phyloP scores from a whole-genome alignment of 2,888 invertebrate genomes.

The Orthonychiurus folsomi region DNA sequence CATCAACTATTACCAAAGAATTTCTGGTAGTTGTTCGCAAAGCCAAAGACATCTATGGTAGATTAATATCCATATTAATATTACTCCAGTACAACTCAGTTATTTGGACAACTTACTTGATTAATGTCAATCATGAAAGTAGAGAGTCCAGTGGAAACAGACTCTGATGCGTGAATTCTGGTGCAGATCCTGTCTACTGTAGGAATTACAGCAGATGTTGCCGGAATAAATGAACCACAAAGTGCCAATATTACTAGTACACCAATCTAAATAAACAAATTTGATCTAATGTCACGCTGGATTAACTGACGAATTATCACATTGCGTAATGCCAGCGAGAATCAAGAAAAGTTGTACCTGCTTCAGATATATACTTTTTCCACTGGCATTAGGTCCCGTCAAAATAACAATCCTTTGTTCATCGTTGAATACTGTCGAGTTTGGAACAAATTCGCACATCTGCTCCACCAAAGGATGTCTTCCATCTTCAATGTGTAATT shows the following conservation, averaged over 20 bases:
- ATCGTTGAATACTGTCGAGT: conserved; percentile 56
- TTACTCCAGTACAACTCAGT: background rate
- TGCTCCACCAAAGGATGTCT: conserved; percentile 66
- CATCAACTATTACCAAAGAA: conserved; percentile 74
- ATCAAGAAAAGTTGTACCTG: conserved; percentile 49
- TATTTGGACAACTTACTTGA: conserved; percentile 55
- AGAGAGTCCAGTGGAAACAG: conserved; percentile 67
- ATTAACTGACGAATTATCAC: too few species aligned
- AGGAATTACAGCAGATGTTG: conserved; percentile 61
- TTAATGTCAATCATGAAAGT: conserved; percentile 75
- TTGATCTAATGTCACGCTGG: too few species aligned
- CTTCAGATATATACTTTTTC: conserved; percentile 85
- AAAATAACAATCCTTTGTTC: conserved; percentile 59
- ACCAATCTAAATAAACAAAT: conserved; percentile 48
- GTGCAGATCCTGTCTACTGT: conserved; percentile 64
- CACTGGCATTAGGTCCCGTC: conserved; percentile 84
- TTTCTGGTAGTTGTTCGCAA: conserved; percentile 55
- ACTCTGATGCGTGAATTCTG: conserved; percentile 65
- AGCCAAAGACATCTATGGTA: conserved; percentile 59
- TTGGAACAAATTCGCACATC: conserved; percentile 59
- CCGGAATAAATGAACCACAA: conserved; percentile 82
- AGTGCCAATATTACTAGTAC: conserved; percentile 76
- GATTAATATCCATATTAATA: too few species aligned
- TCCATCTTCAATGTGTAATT: conserved; percentile 57
- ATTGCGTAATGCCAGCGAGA: background rate